Base-by-base conservation (phyloP, 1,140 invertebrate genomes). In the Colletes gigas region DNA sequence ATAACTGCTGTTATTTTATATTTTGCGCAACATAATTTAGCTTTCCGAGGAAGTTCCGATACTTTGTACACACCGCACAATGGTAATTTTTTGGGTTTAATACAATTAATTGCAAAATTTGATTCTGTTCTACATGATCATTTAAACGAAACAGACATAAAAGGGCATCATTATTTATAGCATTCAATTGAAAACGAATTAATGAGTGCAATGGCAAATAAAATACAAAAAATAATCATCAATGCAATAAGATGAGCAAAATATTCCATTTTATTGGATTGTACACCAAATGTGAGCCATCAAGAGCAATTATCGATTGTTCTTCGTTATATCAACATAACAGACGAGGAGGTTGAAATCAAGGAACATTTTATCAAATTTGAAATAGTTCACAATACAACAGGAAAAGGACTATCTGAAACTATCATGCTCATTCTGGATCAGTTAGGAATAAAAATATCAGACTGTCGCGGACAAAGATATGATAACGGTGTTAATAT, bases 401-500 rank as follows among this genome's bases (percentile, higher is more conserved):
- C 76, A 71, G 81, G 63, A 50, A 72, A 69, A 81, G 77, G 78
- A 70, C 73, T 87, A 57, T 68, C 83, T 19, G 74, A 83, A 84
- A 67, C 63, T 12, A 83, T 87, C 30, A 50, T 82, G 55, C 41
- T 73, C 0, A 75, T 81, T 67, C 60, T 83, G 69, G 66, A 80
- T 52, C 59, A 74, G 55, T 70, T 83, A 47, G 78, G 77, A 72
- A 62, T 83, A 63, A 50, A 77, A 66, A 8, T 83, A 57, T 54
- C 47, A 10, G 65, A 89, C 78, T 84, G 83, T 78, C 79, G 91
- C 67, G 88, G 87, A n/a, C 91, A 92, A 82, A 82, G 88, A n/a
- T 93, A 92, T 82, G 90, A 91, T 74, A 93, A 92, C 83, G 88
- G 86, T 50, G 47, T 83, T 21, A 91, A 89, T 70, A 92, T 92